Percentiles rank a stretch among this genome's conserved stretches.
Conservation (phyloP, 2,113 vertebrate genomes). For the Nibea albiflora region DNA sequence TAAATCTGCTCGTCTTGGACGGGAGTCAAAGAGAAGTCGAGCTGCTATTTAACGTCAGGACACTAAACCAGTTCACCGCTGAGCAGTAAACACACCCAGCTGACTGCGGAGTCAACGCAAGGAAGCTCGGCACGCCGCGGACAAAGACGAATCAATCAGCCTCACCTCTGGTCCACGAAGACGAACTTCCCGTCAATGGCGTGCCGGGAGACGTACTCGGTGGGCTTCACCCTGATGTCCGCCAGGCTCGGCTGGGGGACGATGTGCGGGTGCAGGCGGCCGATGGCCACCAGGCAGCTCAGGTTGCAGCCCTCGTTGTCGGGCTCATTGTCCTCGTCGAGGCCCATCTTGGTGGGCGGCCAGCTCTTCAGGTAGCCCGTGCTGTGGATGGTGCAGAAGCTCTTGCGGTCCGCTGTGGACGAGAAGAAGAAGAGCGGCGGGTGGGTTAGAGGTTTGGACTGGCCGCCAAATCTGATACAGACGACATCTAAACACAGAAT, state of each 20-base stretch:
- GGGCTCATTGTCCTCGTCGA: constrained; percentile 96
- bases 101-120: neutral
- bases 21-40: neutral
- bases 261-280: constrained; percentile 95
- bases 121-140: neutral
- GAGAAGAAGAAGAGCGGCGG: neutral
- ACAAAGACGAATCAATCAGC: neutral
- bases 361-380: constrained; percentile 99
- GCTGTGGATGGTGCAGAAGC: constrained; percentile 99
- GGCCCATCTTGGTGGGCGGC: constrained; percentile 98
- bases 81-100: neutral
- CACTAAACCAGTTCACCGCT: neutral
- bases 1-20: neutral
- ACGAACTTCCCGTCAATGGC: constrained; percentile 99
- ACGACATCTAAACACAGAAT: neutral
- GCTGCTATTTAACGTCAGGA: too few relatives aligned
- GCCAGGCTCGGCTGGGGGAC: constrained; percentile 91
- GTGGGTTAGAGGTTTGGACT: neutral
- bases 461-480: neutral
- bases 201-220: constrained; percentile 96
- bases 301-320: constrained; percentile 98
- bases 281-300: constrained; percentile 98
- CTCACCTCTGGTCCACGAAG: constrained; percentile 99
- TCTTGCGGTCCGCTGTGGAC: constrained; percentile 93
- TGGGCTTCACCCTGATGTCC: constrained; percentile 96